Evolutionary conservation across 2,888 invertebrate genomes (phyloP).

Genomic region (Ecdyonurus torrentis): DNA sequence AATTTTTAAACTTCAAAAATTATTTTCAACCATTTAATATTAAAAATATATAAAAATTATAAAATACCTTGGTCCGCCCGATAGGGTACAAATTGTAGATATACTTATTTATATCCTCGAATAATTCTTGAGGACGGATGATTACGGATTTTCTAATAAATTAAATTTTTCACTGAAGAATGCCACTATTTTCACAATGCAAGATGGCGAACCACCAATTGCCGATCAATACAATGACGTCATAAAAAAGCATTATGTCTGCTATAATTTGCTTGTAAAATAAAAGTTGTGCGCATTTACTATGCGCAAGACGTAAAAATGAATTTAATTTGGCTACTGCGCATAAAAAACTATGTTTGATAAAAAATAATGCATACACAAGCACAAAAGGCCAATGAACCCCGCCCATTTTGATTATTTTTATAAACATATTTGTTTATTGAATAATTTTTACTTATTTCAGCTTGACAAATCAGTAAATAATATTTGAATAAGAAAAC

Average conservation of each 20-base stretch:
- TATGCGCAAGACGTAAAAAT: neutral
- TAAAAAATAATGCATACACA: too few relatives aligned
- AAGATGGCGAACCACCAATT: constrained; percentile 32
- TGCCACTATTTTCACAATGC: constrained; percentile 24
- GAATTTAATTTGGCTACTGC: neutral
- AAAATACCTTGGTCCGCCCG: constrained; percentile 62
- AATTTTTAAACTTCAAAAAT: neutral
- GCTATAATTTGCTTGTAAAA: neutral
- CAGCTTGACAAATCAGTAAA: too few relatives aligned
- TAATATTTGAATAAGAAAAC: too few relatives aligned
- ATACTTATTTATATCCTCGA: constrained; percentile 30
- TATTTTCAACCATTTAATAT: constrained; percentile 1
- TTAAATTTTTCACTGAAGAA: constrained; percentile 16
- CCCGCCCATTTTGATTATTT: neutral
- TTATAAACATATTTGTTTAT: too few relatives aligned
- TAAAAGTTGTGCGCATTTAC: neutral
- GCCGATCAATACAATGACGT: constrained; percentile 34
- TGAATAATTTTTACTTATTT: too few relatives aligned
- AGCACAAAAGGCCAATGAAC: neutral
- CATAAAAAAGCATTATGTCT: too few relatives aligned
- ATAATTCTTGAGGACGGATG: constrained; percentile 26
- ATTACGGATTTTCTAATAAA: constrained; percentile 23
- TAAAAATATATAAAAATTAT: neutral
- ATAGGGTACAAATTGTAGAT: constrained; percentile 50
- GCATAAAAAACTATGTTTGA: neutral